Evolutionary conservation across 2,888 invertebrate species (phyloP).

Genomic region (Heteromurus nitidus): DNA sequence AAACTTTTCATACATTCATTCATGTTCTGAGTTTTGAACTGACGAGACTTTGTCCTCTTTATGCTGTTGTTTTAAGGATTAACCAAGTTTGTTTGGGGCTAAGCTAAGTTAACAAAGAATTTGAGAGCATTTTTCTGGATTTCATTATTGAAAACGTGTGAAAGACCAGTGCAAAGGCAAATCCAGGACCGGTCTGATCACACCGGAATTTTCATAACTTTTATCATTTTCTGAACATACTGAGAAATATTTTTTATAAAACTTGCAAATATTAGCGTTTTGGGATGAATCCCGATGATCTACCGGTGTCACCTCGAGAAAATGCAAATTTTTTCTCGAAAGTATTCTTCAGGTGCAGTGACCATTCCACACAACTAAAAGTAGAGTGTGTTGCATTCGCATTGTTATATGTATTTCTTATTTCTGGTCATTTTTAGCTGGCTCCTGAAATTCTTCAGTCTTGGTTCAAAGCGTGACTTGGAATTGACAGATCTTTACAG

Average conservation of each 20-base stretch:
- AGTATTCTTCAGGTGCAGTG: conserved; percentile 67
- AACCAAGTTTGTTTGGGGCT: not conserved
- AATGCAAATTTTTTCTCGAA: conserved; percentile 67
- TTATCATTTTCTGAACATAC: too few relatives aligned
- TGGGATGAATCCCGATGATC: conserved; percentile 63
- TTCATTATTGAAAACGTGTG: too few relatives aligned
- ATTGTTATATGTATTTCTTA: too few relatives aligned
- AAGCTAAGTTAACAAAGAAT: not conserved
- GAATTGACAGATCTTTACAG: conserved; percentile 85
- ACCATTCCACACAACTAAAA: not conserved
- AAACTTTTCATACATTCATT: conserved; percentile 34
- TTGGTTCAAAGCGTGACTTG: conserved; percentile 84
- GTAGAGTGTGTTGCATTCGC: not conserved
- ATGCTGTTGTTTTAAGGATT: conserved; percentile 33
- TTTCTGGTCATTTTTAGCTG: conserved; percentile 81
- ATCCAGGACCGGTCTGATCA: too few relatives aligned
- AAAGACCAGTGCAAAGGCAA: too few relatives aligned
- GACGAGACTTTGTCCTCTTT: not conserved
- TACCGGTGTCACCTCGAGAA: conserved; percentile 63
- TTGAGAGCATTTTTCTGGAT: too few relatives aligned
- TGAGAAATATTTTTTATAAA: too few relatives aligned
- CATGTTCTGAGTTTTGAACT: not conserved
- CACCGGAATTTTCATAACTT: too few relatives aligned
- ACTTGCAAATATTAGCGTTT: too few relatives aligned
- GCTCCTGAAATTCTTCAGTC: conserved; percentile 85